phyloP scores from a whole-genome alignment of 2,113 vertebrate species.

The Phoxinus phoxinus region DNA sequence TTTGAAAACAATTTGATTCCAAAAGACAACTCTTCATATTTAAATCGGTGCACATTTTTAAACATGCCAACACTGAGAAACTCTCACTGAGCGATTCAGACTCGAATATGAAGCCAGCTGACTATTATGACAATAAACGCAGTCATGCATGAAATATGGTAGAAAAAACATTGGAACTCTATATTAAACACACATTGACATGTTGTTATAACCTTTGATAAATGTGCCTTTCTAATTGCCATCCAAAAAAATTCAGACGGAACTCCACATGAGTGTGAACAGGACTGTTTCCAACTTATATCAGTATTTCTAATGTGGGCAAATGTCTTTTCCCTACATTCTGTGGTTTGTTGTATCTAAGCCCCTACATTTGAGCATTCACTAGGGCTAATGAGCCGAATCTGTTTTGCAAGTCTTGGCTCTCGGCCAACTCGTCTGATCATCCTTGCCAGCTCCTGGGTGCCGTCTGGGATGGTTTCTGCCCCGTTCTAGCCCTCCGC shows the following conservation, averaged over 20 bases:
- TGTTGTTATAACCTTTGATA: constrained; percentile 1
- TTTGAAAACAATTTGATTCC: background rate
- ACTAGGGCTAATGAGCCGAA: background rate
- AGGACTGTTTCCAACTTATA: background rate
- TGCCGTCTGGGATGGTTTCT: background rate
- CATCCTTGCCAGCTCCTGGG: constrained; percentile 6
- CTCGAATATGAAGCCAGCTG: background rate
- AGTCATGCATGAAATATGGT: background rate
- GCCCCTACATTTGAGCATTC: background rate
- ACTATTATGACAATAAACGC: background rate
- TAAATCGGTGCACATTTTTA: background rate
- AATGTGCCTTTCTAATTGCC: background rate
- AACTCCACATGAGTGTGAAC: background rate
- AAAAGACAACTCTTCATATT: background rate
- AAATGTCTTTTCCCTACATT: background rate
- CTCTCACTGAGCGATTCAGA: background rate
- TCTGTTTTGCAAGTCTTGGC: constrained; percentile 13
- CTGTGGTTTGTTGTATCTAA: background rate
- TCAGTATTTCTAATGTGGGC: background rate
- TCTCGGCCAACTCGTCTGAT: background rate
- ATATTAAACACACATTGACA: constrained; percentile 16
- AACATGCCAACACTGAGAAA: constrained; percentile 11
- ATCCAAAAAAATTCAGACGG: background rate
- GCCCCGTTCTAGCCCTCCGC: background rate
- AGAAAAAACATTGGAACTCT: constrained; percentile 11